These are phyloP conservation scores for Masnerella sp. DNA, from an alignment of 2,888 invertebrate genomes.

Conservation along the genomic window DNA sequence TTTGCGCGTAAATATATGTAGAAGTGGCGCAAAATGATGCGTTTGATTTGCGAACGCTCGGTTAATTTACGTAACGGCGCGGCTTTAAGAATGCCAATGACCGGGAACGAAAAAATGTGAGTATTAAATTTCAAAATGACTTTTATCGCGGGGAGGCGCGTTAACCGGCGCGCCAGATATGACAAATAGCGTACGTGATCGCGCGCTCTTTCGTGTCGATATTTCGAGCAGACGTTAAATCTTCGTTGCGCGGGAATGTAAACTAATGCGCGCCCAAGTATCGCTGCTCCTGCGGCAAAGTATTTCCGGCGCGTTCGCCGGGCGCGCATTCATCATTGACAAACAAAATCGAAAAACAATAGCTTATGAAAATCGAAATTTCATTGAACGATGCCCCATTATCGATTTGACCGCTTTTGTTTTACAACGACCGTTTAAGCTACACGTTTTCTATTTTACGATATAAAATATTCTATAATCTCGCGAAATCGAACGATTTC, in stretches of 20 bases:
- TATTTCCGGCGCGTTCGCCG: conserved; percentile 16
- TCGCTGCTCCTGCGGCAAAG: conserved; percentile 14
- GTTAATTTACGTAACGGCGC: conserved; percentile 34
- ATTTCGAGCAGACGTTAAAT: conserved; percentile 48
- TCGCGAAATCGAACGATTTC: no score
- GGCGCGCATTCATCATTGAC: conserved; percentile 38
- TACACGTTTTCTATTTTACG: neutral
- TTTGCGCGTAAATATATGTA: conserved; percentile 31
- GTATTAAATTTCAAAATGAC: conserved; percentile 50
- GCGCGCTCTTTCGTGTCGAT: conserved; percentile 42
- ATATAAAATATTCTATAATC: neutral
- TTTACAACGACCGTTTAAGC: no score
- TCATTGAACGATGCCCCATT: conserved; percentile 24
- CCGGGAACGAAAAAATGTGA: conserved; percentile 45
- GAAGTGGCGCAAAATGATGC: conserved; percentile 32
- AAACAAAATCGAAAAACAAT: conserved; percentile 41
- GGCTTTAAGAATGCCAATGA: conserved; percentile 33
- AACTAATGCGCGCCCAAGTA: conserved; percentile 32
- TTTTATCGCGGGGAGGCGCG: conserved; percentile 47
- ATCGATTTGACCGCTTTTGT: conserved; percentile 2
- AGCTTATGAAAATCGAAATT: conserved; percentile 40
- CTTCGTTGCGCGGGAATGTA: conserved; percentile 34
- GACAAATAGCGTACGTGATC: conserved; percentile 52
- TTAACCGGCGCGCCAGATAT: conserved; percentile 37
- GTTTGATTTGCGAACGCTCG: conserved; percentile 32